Percentiles rank a stretch among this genome's conserved stretches.
phyloP scores from a whole-genome alignment of 2,113 vertebrate species.

The Tachuris rubrigastra region DNA sequence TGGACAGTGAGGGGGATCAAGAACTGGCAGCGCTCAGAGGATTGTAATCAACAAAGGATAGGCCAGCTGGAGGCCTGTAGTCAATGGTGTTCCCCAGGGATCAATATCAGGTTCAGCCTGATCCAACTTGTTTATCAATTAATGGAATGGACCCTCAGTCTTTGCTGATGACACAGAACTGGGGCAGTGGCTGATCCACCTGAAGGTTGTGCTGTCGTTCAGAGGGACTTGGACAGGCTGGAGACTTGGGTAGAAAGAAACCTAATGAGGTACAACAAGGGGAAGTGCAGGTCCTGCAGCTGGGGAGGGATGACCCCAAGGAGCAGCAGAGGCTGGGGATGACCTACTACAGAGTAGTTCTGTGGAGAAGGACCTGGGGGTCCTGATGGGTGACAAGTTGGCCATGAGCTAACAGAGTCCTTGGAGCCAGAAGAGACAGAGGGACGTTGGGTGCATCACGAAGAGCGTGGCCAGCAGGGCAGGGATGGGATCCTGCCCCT shows the following conservation, averaged over 20 bases:
- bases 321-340: neutral
- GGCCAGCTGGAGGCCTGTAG: neutral
- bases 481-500: neutral
- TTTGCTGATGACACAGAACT: neutral
- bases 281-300: neutral
- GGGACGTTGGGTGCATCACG: too few species aligned
- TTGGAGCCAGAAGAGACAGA: neutral
- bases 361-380: neutral
- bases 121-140: neutral
- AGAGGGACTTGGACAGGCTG: neutral
- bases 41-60: neutral
- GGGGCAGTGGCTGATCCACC: neutral
- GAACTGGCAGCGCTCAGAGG: neutral
- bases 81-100: neutral
- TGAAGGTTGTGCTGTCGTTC: neutral
- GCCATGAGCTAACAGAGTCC: neutral
- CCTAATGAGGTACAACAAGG: neutral
- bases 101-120: neutral
- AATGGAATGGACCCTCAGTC: neutral
- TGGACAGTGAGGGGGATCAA: neutral
- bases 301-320: neutral
- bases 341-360: neutral
- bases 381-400: neutral
- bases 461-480: neutral
- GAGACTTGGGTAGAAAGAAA: neutral